phyloP scores from a whole-genome alignment of 2,113 vertebrate genomes.

The Colistium nudipinnis region DNA sequence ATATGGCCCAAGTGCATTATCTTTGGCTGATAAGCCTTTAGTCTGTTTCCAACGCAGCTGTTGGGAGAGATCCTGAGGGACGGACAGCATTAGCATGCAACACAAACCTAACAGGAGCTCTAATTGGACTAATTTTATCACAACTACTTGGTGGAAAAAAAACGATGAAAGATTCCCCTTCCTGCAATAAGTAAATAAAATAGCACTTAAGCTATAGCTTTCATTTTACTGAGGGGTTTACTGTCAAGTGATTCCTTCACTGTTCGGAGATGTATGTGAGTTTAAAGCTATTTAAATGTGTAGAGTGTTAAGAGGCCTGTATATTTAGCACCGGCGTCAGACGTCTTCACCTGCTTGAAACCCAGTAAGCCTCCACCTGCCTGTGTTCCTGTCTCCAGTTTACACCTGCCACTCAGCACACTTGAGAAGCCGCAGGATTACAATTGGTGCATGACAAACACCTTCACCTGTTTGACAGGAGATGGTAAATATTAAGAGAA shows the following conservation, averaged over 20 bases:
- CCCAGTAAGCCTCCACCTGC: neutral
- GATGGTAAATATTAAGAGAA: constrained; percentile 39
- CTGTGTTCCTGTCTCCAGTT: neutral
- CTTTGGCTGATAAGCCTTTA: constrained; percentile 52
- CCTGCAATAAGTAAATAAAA: constrained; percentile 51
- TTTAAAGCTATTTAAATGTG: constrained; percentile 11
- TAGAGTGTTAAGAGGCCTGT: constrained; percentile 8
- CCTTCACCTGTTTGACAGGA: constrained; percentile 29
- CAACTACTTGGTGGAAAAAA: constrained; percentile 57
- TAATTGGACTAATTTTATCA: constrained; percentile 77
- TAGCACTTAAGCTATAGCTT: constrained; percentile 30
- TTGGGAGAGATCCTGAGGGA: constrained; percentile 50
- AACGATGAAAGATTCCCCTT: constrained; percentile 43
- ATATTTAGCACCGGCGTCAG: constrained; percentile 10
- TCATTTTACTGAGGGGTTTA: neutral
- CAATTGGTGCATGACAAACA: constrained; percentile 31
- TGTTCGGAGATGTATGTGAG: neutral
- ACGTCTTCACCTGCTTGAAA: neutral
- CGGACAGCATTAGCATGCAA: constrained; percentile 70
- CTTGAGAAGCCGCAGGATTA: constrained; percentile 3
- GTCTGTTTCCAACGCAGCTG: constrained; percentile 61
- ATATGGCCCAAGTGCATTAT: constrained; percentile 48
- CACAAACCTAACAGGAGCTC: constrained; percentile 37
- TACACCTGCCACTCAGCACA: constrained; percentile 9
- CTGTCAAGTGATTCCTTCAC: neutral